These are phyloP conservation scores for Thaumatotibia leucotreta DNA, from an alignment of 1,140 invertebrate genomes.

Conservation along the genomic window DNA sequence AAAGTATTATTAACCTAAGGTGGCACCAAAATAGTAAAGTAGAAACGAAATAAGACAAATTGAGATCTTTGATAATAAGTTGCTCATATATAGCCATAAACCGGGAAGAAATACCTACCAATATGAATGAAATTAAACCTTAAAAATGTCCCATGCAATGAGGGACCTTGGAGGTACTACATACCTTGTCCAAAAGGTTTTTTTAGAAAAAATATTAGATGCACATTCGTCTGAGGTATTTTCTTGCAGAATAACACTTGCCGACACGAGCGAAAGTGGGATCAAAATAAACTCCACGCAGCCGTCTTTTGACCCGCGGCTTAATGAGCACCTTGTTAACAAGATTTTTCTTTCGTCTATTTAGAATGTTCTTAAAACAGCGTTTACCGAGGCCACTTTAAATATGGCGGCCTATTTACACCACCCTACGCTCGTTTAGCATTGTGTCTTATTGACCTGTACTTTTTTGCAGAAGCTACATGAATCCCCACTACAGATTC, in stretches of 20 bases:
- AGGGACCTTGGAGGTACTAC: no score
- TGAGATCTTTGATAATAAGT: no score
- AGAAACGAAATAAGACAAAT: no score
- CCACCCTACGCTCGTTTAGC: background rate
- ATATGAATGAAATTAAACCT: no score
- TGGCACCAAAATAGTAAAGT: no score
- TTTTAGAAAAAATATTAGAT: no score
- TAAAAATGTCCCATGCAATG: no score
- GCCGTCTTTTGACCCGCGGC: background rate
- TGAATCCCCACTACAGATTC: background rate
- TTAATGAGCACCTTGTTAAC: background rate
- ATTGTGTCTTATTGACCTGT: background rate
- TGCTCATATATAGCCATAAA: no score
- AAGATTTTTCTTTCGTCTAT: background rate
- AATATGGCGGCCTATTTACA: background rate
- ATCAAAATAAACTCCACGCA: background rate
- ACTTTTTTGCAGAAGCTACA: background rate
- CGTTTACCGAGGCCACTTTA: background rate
- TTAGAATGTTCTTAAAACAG: background rate
- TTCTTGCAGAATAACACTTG: background rate
- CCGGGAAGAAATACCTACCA: no score
- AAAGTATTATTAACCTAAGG: no score
- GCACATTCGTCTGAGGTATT: background rate
- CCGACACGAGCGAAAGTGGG: background rate
- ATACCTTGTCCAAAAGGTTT: no score